Percentiles rank a stretch among this genome's conserved stretches.
Conservation (phyloP, 1,140 invertebrate genomes). For the Musca domestica region DNA sequence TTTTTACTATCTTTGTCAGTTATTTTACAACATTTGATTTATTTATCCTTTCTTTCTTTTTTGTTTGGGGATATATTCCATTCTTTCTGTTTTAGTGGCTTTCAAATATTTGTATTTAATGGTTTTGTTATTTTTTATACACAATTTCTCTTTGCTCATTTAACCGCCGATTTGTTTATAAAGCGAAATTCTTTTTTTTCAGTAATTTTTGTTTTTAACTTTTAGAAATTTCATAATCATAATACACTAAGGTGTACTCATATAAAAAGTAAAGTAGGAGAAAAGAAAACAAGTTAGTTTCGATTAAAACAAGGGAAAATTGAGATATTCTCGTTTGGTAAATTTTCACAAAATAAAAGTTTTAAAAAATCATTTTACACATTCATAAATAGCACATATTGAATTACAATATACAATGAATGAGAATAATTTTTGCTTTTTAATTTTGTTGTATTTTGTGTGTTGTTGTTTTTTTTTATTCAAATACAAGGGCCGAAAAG, state of each 20-base stretch:
- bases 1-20: slow-evolving; percentile 19
- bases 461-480: no score
- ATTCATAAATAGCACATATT: no score
- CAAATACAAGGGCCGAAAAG: no score
- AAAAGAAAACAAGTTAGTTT: no score
- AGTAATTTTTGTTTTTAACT: slow-evolving; percentile 12
- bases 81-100: slow-evolving; percentile 34
- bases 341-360: no score
- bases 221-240: neutral
- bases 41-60: slow-evolving; percentile 6
- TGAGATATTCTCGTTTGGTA: no score
- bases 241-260: neutral
- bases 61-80: neutral
- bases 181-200: slow-evolving; percentile 13
- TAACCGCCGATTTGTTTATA: neutral
- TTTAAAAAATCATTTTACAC: no score
- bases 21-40: slow-evolving; percentile 35
- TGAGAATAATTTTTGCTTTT: no score
- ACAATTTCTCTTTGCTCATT: slow-evolving; percentile 1
- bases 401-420: no score
- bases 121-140: neutral
- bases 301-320: no score
- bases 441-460: no score
- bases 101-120: neutral
- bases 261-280: no score